Conservation (phyloP, 1,140 invertebrate species). For the Pristionchus pacificus region DNA sequence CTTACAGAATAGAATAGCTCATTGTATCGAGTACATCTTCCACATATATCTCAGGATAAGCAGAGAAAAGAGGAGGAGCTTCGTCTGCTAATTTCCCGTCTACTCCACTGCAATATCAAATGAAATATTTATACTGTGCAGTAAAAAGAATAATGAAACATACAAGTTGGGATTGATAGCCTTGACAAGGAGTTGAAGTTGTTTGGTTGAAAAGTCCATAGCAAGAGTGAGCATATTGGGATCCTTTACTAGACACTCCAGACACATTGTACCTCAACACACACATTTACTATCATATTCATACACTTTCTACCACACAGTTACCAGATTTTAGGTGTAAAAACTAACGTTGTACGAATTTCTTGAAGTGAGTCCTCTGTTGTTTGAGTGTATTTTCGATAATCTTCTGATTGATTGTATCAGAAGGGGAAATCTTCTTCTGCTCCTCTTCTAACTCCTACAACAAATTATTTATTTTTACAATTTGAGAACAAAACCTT, state of each 20-base stretch:
- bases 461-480: not conserved
- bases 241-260: slow-evolving; percentile 40
- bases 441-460: not conserved
- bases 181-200: slow-evolving; percentile 39
- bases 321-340: not conserved
- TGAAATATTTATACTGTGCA: slow-evolving; percentile 11
- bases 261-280: slow-evolving; percentile 5
- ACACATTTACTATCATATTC: not conserved
- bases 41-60: slow-evolving; percentile 89
- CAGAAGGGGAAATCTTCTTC: too few relatives aligned
- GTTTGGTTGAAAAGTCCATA: slow-evolving; percentile 46
- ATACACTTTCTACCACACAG: not conserved
- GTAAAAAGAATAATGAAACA: slow-evolving; percentile 1
- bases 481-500: not conserved
- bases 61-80: slow-evolving; percentile 73
- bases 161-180: slow-evolving; percentile 43
- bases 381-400: not conserved
- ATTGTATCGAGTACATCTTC: slow-evolving; percentile 93
- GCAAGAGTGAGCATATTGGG: slow-evolving; percentile 24
- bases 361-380: not conserved
- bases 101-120: slow-evolving; percentile 13
- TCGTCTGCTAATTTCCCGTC: slow-evolving; percentile 64
- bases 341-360: not conserved
- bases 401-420: too few relatives aligned
- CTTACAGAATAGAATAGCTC: slow-evolving; percentile 76